Base-by-base conservation (phyloP, 1,140 invertebrate species). In the Bombus waltoni region DNA sequence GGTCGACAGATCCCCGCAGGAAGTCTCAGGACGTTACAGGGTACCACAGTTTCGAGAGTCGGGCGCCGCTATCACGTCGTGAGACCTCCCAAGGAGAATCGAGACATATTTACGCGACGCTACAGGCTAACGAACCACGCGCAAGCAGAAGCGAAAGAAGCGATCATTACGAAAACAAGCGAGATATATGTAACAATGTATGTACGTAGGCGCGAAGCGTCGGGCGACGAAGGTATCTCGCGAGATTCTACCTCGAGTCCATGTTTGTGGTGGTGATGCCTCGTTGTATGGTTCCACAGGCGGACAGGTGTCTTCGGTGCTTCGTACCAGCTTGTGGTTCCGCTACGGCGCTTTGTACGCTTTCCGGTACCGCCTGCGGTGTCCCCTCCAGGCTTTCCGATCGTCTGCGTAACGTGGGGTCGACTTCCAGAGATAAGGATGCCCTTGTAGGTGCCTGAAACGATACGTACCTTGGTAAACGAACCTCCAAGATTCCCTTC, bases 331-430 rank as follows among this genome's bases (percentile, higher is more conserved):
- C 90, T 83, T 94, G 94, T 15, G 94, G 91, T 68, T 94, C 94
- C 44, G 93, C 90, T 3, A 88, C 81, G 70, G 90, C 77, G 70
- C 81, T 92, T 66, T 92, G 90, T 71, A 92, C 88, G 83, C 47
- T 91, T 74, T 93, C 92, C 32, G 92, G 88, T 28, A 91, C 90
- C n/a, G 91, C 83, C 79, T 94, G 94, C 92, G 96, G 95, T 22
- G 96, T 96, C 78, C 95, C 95, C 93, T 97, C 96, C 28, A 97
- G 94, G 90, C 95, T 96, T 87, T 96, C 96, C 77, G 96, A 96
- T 87, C 96, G 92, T 89, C 95, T 92, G 40, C 94, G 94, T 57
- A 95, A 83, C 25, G 92, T 93, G n/a, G 94, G 89, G 88, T 95
- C 94, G 81, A 96, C 96, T 93, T 97, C 96, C 40, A 97, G 94